Evolutionary conservation across 23 tunicate genomes (phyloP).

Genomic region (Phallusia fumigata): DNA sequence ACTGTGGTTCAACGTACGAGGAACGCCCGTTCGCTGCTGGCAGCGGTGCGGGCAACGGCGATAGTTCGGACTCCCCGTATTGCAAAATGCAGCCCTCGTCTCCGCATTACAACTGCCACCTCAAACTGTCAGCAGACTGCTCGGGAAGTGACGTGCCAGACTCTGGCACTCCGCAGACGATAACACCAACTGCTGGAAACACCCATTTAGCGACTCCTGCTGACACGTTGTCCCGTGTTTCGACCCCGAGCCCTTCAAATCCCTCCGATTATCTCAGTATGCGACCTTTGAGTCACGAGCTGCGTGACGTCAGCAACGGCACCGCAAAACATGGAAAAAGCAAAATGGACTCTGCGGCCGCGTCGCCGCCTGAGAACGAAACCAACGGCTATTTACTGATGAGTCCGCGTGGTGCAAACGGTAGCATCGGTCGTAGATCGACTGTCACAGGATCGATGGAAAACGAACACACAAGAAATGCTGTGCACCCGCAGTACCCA

Average conservation of each 20-base stretch:
- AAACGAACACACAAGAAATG: background rate
- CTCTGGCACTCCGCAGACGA: background rate
- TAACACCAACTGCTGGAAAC: background rate
- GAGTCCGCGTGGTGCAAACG: constrained; percentile 36
- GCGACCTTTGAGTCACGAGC: constrained; percentile 32
- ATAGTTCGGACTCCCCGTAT: constrained; percentile 14
- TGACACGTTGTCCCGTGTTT: constrained; percentile 16
- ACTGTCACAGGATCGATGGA: constrained; percentile 6
- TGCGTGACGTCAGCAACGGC: background rate
- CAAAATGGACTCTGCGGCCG: background rate
- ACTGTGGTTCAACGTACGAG: constrained; percentile 10
- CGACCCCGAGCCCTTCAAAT: constrained; percentile 39
- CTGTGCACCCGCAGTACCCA: constrained; percentile 46
- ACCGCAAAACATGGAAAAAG: background rate
- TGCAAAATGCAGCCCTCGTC: constrained; percentile 30
- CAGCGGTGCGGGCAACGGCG: background rate
- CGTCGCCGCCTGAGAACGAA: constrained; percentile 1
- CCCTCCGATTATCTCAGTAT: constrained; percentile 36
- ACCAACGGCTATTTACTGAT: constrained; percentile 59
- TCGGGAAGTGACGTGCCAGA: constrained; percentile 15
- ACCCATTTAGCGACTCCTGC: constrained; percentile 14
- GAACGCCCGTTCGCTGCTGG: background rate
- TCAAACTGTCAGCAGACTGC: constrained; percentile 20
- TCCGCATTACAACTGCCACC: constrained; percentile 37
- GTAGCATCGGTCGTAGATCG: constrained; percentile 2